Evolutionary conservation across 2,888 invertebrate species (phyloP).

Genomic region (Pomacea canaliculata): DNA sequence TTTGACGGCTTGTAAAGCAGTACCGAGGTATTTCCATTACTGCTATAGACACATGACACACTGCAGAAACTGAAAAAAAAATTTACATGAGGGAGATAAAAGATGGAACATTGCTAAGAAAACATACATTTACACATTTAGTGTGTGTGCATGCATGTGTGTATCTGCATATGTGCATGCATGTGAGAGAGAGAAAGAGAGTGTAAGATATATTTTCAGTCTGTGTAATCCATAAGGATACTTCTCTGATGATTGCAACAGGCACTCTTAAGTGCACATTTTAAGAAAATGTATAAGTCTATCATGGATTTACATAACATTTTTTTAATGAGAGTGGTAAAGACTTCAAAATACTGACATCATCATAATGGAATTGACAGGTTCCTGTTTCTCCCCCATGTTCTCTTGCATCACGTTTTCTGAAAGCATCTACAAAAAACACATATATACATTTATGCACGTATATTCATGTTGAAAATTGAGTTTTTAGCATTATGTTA

Average conservation of each 20-base stretch:
- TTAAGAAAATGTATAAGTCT: too few species aligned
- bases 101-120: not conserved
- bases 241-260: too few species aligned
- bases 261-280: too few species aligned
- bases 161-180: not conserved
- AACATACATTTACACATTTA: not conserved
- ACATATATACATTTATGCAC: not conserved
- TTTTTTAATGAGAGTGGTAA: not conserved
- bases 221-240: too few species aligned
- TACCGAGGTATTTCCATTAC: too few species aligned
- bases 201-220: too few species aligned
- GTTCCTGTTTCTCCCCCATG: slow-evolving; percentile 55
- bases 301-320: too few species aligned
- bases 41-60: slow-evolving; percentile 53
- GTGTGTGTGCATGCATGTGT: not conserved
- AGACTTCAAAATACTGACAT: slow-evolving; percentile 50
- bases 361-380: slow-evolving; percentile 57
- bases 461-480: too few species aligned
- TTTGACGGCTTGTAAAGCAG: too few species aligned
- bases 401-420: slow-evolving; percentile 52
- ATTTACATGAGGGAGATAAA: slow-evolving; percentile 1
- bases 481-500: too few species aligned
- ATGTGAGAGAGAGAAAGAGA: not conserved
- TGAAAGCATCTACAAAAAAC: slow-evolving; percentile 56
- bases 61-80: slow-evolving; percentile 48